Base-by-base conservation (phyloP, 2,888 invertebrate species). In the Caenorhabditis imperialis region DNA sequence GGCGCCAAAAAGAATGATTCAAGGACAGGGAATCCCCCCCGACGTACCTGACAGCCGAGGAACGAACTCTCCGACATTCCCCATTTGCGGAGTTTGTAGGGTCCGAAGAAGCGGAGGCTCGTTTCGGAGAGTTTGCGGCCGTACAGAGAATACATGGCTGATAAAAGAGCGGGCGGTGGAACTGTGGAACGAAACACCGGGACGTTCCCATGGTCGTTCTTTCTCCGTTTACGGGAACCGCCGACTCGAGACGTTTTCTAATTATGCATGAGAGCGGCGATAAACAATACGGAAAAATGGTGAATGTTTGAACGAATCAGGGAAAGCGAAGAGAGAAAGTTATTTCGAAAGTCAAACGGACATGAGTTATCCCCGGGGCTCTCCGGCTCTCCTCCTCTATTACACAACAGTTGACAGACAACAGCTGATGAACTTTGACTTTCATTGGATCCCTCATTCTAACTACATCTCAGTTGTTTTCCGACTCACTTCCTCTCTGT, bases 371-470 rank as follows among this genome's bases (percentile, higher is more conserved):
- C 47, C 48, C 53, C 10, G 12, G 18, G 35, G 27, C 30, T 30
- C 30, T 30, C 10, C 10, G 30, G 30, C 30, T 22, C 42, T n/a
- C 4, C 42, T n/a, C 4, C 47, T 35, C n/a, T 47, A 48, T 55
- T 55, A 55, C 55, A 65, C 65, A 57, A 42, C 50, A 42, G 20
- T 20, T 47, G 33, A 37, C 45, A 25, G 35, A 53, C 63, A 57
- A 65, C 65, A 65, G 65, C 57, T 65, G 65, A 57, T 65, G 65
- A 65, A 55, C 65, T 65, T 55, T 65, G 65, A 57, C 57, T 62
- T 44, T 20, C n/a, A 7, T 30, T 30, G 7, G 7, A 30, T 30
- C 10, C 10, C 10, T 30, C 30, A 30, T 30, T 30, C 10, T 30
- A 30, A 30, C 6, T 7, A 30, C 30, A 30, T 30, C 6, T n/a